Conservation (phyloP, 2,888 invertebrate genomes). For the Drosophila bunnanda region DNA sequence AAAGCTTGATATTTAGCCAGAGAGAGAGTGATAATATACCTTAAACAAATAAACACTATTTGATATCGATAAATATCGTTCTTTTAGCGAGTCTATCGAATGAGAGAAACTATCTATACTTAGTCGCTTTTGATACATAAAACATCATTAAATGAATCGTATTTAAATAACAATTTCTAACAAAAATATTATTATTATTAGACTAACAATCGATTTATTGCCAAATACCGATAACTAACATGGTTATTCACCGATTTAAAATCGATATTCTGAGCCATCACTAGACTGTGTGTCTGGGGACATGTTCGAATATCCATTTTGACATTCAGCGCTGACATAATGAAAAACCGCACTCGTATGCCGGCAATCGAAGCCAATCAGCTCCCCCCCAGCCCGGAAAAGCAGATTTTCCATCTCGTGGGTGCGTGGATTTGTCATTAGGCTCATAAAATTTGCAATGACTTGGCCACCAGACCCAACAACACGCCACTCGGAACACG, state of each 20-base stretch:
- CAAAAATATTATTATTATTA: neutral
- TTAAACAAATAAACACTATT: neutral
- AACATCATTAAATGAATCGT: too few relatives aligned
- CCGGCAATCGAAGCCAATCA: constrained; percentile 34
- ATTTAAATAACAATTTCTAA: neutral
- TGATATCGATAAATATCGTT: neutral
- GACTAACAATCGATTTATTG: neutral
- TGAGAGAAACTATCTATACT: neutral
- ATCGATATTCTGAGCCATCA: neutral
- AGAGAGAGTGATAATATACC: neutral
- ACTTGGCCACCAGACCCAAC: constrained; percentile 43
- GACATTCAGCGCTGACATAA: constrained; percentile 59
- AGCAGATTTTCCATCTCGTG: constrained; percentile 5
- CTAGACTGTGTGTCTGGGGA: constrained; percentile 3
- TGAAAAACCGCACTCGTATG: constrained; percentile 45
- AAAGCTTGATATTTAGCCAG: too few relatives aligned
- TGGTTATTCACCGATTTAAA: neutral
- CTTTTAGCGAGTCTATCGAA: neutral
- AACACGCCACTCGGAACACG: constrained; percentile 6
- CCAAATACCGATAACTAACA: neutral
- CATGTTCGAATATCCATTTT: constrained; percentile 67
- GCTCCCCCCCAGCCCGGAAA: neutral
- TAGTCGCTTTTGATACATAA: too few relatives aligned
- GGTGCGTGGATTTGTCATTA: constrained; percentile 65
- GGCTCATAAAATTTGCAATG: constrained; percentile 67